A percentile compares a stretch with the other conserved stretches of the same genome.
Conservation (phyloP, 1,140 invertebrate species). For the Phymorhynchus buccinoides region DNA sequence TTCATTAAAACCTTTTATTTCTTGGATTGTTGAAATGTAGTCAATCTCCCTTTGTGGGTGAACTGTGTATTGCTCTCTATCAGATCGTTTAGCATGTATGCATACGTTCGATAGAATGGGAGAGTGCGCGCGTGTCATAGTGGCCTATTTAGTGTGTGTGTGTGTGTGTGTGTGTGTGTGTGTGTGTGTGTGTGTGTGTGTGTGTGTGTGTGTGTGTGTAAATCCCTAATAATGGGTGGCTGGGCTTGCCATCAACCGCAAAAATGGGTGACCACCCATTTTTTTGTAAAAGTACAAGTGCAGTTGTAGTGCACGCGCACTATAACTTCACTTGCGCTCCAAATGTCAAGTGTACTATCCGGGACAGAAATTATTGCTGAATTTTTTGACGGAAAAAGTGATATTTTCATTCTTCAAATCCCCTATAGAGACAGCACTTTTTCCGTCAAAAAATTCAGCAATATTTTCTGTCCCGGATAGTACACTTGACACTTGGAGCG, state of each 20-base stretch:
- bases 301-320: no score
- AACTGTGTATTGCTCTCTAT: background rate
- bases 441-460: no score
- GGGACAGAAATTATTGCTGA: no score
- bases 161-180: conserved; percentile 18
- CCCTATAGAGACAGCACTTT: background rate
- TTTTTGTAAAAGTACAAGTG: no score
- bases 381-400: background rate
- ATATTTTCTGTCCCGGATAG: background rate
- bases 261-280: background rate
- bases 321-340: no score
- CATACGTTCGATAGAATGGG: background rate
- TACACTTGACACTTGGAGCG: background rate
- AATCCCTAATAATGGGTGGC: background rate
- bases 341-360: no score
- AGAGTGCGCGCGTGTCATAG: background rate
- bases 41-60: background rate
- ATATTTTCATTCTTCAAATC: no score
- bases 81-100: background rate
- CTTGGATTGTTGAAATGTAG: background rate
- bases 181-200: no score
- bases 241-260: background rate
- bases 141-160: background rate
- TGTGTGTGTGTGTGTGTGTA: no score
- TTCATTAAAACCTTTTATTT: no score